A percentile compares a stretch with the other conserved stretches of the same genome.
These are phyloP conservation scores for Thrips palmi DNA, from an alignment of 1,140 invertebrate genomes.

Conservation along the genomic window DNA sequence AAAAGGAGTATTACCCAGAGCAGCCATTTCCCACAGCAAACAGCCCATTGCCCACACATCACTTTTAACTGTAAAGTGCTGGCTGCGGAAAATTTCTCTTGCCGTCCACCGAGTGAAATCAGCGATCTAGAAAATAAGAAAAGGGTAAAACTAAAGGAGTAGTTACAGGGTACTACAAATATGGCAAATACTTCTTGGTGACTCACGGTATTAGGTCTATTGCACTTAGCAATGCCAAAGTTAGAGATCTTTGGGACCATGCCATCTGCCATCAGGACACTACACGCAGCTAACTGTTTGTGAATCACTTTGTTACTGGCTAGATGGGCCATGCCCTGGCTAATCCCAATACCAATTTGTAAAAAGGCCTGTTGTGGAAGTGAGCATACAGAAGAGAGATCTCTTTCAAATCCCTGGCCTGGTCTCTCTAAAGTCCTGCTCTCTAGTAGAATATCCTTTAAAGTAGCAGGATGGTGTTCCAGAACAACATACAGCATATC, in stretches of 20 bases:
- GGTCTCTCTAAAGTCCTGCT: conserved; percentile 38
- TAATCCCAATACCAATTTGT: conserved; percentile 33
- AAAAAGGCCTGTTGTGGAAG: conserved; percentile 38
- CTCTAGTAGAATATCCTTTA: conserved; percentile 47
- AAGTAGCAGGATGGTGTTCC: conserved; percentile 38
- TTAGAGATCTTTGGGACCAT: conserved; percentile 49
- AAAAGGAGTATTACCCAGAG: conserved; percentile 42
- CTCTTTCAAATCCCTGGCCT: conserved; percentile 24
- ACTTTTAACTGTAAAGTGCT: conserved; percentile 41
- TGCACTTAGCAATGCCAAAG: conserved; percentile 40
- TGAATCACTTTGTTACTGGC: conserved; percentile 37
- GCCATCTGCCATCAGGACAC: conserved; percentile 38
- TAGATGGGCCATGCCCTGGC: conserved; percentile 46
- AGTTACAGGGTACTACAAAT: too few species aligned
- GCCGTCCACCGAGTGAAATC: conserved; percentile 62
- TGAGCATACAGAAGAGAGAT: conserved; percentile 32
- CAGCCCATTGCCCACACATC: conserved; percentile 71
- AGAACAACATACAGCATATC: conserved; percentile 49
- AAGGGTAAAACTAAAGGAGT: too few species aligned
- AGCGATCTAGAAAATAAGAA: conserved; percentile 21
- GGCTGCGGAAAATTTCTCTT: conserved; percentile 48
- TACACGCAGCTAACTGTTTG: conserved; percentile 48
- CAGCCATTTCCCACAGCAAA: conserved; percentile 63
- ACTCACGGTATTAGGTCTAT: conserved; percentile 16
- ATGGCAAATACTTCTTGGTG: too few species aligned